Percentiles rank a stretch among this genome's conserved stretches.
phyloP scores from a whole-genome alignment of 1,140 invertebrate genomes.

The Lepidotrigona ventralis region DNA sequence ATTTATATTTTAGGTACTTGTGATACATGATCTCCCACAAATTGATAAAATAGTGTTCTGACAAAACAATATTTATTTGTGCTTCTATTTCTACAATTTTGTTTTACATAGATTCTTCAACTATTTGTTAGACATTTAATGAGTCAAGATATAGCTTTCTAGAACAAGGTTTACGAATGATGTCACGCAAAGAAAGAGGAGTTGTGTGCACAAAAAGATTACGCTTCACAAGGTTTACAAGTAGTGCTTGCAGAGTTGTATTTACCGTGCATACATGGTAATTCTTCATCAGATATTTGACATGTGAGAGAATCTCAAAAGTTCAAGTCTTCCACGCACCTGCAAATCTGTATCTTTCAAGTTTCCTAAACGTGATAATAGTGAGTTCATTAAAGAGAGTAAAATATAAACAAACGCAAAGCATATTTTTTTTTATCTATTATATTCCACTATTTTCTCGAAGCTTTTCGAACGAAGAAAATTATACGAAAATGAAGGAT shows the following conservation, averaged over 20 bases:
- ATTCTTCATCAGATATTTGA: not conserved
- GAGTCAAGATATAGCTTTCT: not conserved
- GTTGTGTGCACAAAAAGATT: not conserved
- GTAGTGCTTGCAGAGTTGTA: not conserved
- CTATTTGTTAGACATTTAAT: not conserved
- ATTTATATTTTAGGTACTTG: too few relatives aligned
- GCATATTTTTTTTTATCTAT: not conserved
- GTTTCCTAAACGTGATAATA: not conserved
- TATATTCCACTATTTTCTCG: not conserved
- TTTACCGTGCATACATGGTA: too few relatives aligned
- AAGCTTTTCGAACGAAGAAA: not conserved
- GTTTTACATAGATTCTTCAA: not conserved
- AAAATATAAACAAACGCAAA: not conserved
- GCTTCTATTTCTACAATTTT: too few relatives aligned
- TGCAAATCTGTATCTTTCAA: not conserved
- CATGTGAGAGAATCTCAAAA: not conserved
- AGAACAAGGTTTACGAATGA: not conserved
- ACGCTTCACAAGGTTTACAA: not conserved
- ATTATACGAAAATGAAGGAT: too few relatives aligned
- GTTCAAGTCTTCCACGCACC: not conserved
- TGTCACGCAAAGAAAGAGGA: too few relatives aligned
- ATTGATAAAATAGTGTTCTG: too few relatives aligned
- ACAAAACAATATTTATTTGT: too few relatives aligned
- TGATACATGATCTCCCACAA: too few relatives aligned
- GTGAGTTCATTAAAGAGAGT: not conserved